These are phyloP conservation scores for Pheosia gnoma DNA, from an alignment of 2,888 invertebrate genomes.

Conservation along the genomic window DNA sequence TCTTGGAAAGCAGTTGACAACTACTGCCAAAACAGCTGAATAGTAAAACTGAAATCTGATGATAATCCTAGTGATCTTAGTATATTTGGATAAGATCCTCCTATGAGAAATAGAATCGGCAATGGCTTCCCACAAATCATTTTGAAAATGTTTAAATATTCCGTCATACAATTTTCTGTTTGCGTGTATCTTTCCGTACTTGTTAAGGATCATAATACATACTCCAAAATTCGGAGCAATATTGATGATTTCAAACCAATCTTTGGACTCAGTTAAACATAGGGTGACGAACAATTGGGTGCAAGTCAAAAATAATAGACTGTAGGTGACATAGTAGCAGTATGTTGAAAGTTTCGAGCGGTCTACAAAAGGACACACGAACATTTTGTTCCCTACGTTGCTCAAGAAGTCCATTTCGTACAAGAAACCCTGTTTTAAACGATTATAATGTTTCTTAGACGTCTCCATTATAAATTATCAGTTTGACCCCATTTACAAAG, in stretches of 20 bases:
- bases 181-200: slow-evolving; percentile 56
- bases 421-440: slow-evolving; percentile 46
- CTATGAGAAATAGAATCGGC: slow-evolving; percentile 45
- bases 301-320: slow-evolving; percentile 50
- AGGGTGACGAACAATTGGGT: slow-evolving; percentile 56
- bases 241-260: slow-evolving; percentile 64
- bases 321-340: slow-evolving; percentile 45
- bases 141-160: slow-evolving; percentile 57
- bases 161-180: slow-evolving; percentile 52
- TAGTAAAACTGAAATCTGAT: slow-evolving; percentile 59
- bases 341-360: slow-evolving; percentile 41
- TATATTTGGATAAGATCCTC: slow-evolving; percentile 51
- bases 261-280: slow-evolving; percentile 47
- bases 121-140: slow-evolving; percentile 56
- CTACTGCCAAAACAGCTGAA: slow-evolving; percentile 45
- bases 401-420: slow-evolving; percentile 54
- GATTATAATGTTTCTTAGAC: slow-evolving; percentile 31
- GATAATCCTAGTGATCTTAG: slow-evolving; percentile 42
- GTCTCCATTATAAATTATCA: slow-evolving; percentile 17
- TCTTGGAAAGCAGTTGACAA: slow-evolving; percentile 63
- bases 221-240: slow-evolving; percentile 70
- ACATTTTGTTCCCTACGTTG: slow-evolving; percentile 53
- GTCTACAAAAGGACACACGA: slow-evolving; percentile 59
- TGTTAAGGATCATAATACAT: slow-evolving; percentile 59
- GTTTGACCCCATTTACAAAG: background rate